phyloP scores from a whole-genome alignment of 2,888 invertebrate genomes.

The Tiliacea citrago region DNA sequence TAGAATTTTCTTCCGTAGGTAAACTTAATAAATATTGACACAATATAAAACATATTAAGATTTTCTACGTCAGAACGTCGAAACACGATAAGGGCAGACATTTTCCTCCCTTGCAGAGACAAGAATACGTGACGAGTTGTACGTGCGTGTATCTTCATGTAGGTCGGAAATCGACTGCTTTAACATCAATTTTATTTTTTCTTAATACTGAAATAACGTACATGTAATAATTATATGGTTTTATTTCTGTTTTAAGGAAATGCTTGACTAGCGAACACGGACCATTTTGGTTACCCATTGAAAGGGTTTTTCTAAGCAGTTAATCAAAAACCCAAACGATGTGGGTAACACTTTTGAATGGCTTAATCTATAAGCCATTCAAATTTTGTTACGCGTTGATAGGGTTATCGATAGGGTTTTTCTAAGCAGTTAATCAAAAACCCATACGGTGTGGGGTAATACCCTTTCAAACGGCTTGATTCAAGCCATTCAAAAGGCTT shows the following conservation, averaged over 20 bases:
- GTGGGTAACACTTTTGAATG: too few relatives aligned
- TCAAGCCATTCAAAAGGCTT: too few relatives aligned
- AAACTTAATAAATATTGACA: slow-evolving; percentile 58
- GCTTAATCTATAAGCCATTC: too few relatives aligned
- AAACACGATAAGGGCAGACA: slow-evolving; percentile 50
- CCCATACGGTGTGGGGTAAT: too few relatives aligned
- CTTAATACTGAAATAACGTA: slow-evolving; percentile 16
- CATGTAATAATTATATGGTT: too few relatives aligned
- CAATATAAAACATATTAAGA: slow-evolving; percentile 61
- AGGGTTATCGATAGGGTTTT: too few relatives aligned
- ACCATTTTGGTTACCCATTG: too few relatives aligned
- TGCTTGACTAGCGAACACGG: background rate
- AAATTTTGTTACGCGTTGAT: too few relatives aligned
- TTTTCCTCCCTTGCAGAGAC: slow-evolving; percentile 22
- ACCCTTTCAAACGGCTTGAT: too few relatives aligned
- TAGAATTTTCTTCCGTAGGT: background rate
- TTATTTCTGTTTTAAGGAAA: background rate
- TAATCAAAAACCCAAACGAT: too few relatives aligned
- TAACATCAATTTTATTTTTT: slow-evolving; percentile 39
- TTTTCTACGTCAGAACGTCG: slow-evolving; percentile 42
- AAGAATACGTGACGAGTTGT: slow-evolving; percentile 36
- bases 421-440: too few relatives aligned
- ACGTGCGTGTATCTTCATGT: slow-evolving; percentile 36
- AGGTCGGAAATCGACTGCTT: slow-evolving; percentile 18
- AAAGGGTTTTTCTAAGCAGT: too few relatives aligned